Evolutionary conservation across 2,113 vertebrate genomes (phyloP).

Genomic region (Polyodon spathula): DNA sequence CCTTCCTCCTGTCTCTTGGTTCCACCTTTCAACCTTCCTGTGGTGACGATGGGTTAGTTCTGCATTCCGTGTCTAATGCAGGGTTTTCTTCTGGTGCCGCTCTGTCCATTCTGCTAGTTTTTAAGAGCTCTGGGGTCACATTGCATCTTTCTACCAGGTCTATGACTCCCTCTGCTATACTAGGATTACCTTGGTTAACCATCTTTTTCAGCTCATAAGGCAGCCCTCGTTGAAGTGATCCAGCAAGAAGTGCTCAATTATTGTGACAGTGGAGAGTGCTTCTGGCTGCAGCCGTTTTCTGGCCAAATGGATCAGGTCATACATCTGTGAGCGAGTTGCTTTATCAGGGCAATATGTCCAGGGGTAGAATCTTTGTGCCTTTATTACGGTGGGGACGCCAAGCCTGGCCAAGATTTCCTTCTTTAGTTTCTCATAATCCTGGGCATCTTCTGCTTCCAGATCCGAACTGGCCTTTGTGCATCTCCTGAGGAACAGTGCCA

Average conservation of each 20-base stretch:
- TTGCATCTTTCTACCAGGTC: background rate
- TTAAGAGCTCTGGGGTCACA: too few species aligned
- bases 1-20: too few species aligned
- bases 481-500: background rate
- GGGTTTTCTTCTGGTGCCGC: too few species aligned
- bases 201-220: background rate
- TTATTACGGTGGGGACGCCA: background rate
- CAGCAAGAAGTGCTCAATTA: background rate
- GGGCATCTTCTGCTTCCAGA: background rate
- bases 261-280: background rate
- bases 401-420: background rate
- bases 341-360: background rate
- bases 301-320: background rate
- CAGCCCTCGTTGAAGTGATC: background rate
- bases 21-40: too few species aligned
- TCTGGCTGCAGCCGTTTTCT: background rate
- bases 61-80: too few species aligned
- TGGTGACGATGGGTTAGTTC: too few species aligned
- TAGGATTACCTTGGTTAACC: background rate
- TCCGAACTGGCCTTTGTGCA: background rate
- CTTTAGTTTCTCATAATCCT: background rate
- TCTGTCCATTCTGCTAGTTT: too few species aligned
- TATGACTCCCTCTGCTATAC: background rate
- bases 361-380: background rate
- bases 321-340: background rate